Evolutionary conservation across 2,113 vertebrate genomes (phyloP).

Genomic region (Rhipidura dahli): DNA sequence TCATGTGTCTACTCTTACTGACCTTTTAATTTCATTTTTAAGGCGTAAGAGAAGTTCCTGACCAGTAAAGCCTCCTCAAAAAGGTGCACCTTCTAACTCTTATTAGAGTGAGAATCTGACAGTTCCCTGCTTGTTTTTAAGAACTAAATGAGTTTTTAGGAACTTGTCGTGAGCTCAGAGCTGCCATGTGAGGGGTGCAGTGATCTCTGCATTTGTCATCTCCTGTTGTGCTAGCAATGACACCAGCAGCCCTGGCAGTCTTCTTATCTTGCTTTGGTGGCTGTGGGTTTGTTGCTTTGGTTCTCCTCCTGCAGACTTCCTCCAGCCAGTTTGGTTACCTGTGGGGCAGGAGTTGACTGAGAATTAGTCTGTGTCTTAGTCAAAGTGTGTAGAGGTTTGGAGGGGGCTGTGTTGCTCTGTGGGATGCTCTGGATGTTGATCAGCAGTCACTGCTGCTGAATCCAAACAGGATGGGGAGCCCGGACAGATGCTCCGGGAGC

Average conservation of each 20-base stretch:
- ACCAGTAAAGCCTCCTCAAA: not conserved
- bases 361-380: not conserved
- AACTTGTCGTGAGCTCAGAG: not conserved
- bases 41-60: not conserved
- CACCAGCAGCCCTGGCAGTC: not conserved
- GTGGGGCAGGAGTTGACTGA: not conserved
- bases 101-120: not conserved
- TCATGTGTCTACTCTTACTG: not conserved
- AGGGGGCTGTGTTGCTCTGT: not conserved
- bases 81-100: not conserved
- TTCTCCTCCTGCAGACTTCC: not conserved
- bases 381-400: not conserved
- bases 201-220: not conserved
- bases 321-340: not conserved
- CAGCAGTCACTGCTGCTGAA: not conserved
- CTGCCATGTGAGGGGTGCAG: not conserved
- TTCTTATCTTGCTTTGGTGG: not conserved
- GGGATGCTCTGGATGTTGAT: not conserved
- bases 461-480: too few relatives aligned
- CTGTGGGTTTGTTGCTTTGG: not conserved
- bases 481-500: too few relatives aligned
- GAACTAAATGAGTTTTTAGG: too few relatives aligned
- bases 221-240: rapidly evolving
- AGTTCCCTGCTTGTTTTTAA: not conserved
- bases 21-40: not conserved